Percentiles rank a stretch among this genome's conserved stretches.
phyloP scores from a whole-genome alignment of 1,140 invertebrate genomes.

The Andricus grossulariae region DNA sequence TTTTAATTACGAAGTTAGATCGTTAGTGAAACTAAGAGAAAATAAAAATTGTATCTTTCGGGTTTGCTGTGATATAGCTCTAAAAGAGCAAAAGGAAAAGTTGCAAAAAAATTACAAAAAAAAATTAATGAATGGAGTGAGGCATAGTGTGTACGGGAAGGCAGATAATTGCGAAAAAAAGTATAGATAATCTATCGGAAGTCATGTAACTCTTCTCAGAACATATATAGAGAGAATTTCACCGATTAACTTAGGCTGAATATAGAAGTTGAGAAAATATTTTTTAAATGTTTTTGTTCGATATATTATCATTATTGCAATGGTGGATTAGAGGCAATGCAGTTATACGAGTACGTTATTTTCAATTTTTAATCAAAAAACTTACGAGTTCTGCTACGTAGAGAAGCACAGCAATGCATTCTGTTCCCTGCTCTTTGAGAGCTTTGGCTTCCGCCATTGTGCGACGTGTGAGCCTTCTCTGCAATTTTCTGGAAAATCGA shows the following conservation, averaged over 20 bases:
- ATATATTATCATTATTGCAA: neutral
- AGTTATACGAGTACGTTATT: too few relatives aligned
- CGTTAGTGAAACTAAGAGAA: too few relatives aligned
- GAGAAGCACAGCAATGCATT: slow-evolving; percentile 85
- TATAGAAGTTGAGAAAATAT: too few relatives aligned
- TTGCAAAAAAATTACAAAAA: too few relatives aligned
- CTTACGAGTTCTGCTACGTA: slow-evolving; percentile 86
- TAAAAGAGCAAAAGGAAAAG: too few relatives aligned
- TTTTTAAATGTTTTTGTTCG: neutral
- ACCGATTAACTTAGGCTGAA: too few relatives aligned
- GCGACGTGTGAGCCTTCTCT: slow-evolving; percentile 83
- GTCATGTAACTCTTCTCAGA: slow-evolving; percentile 1
- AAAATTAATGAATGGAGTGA: too few relatives aligned
- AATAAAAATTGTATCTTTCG: too few relatives aligned
- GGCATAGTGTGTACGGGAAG: neutral
- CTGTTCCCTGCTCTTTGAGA: slow-evolving; percentile 85
- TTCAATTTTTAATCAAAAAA: neutral
- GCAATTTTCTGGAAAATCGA: slow-evolving; percentile 82
- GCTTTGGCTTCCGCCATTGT: slow-evolving; percentile 85
- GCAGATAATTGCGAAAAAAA: neutral
- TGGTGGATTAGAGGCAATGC: too few relatives aligned
- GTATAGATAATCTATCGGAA: slow-evolving; percentile 1
- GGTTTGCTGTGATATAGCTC: too few relatives aligned
- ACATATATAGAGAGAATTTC: neutral
- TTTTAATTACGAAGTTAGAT: too few relatives aligned